Conservation (phyloP, 2,797 vertebrate genomes). For the Paguma larvata region DNA sequence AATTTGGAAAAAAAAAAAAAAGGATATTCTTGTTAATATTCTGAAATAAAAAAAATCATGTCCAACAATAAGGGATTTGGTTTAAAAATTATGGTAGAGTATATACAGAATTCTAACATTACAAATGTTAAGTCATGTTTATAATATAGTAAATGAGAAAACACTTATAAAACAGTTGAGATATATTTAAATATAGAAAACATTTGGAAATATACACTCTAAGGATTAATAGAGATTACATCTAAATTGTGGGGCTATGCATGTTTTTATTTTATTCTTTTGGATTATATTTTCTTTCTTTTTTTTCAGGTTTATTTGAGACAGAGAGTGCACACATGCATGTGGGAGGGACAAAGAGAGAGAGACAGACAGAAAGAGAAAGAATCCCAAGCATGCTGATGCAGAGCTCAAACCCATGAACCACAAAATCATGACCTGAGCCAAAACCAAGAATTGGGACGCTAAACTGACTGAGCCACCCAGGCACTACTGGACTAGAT, state of each 20-base stretch:
- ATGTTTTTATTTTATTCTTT: slow-evolving; percentile 55
- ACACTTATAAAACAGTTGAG: slow-evolving; percentile 13
- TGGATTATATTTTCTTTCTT: background rate
- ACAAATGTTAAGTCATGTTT: slow-evolving; percentile 18
- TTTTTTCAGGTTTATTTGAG: too few species aligned
- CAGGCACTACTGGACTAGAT: background rate
- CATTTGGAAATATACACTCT: background rate
- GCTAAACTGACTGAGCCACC: too few species aligned
- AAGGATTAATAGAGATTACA: slow-evolving; percentile 1
- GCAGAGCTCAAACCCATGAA: too few species aligned
- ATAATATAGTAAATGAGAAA: background rate
- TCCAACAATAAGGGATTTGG: background rate
- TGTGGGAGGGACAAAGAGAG: too few species aligned
- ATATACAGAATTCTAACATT: slow-evolving; percentile 7
- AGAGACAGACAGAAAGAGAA: too few species aligned
- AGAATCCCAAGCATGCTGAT: too few species aligned
- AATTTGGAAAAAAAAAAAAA: slow-evolving; percentile 73
- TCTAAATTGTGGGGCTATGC: background rate
- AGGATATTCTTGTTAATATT: slow-evolving; percentile 22
- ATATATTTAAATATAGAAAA: slow-evolving; percentile 7
- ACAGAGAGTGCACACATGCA: too few species aligned
- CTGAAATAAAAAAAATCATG: slow-evolving; percentile 14
- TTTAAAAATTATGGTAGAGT: slow-evolving; percentile 1
- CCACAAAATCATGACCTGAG: too few species aligned
- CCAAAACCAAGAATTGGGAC: too few species aligned